Conservation (phyloP, 2,113 vertebrate genomes). For the Bombycilla garrulus region DNA sequence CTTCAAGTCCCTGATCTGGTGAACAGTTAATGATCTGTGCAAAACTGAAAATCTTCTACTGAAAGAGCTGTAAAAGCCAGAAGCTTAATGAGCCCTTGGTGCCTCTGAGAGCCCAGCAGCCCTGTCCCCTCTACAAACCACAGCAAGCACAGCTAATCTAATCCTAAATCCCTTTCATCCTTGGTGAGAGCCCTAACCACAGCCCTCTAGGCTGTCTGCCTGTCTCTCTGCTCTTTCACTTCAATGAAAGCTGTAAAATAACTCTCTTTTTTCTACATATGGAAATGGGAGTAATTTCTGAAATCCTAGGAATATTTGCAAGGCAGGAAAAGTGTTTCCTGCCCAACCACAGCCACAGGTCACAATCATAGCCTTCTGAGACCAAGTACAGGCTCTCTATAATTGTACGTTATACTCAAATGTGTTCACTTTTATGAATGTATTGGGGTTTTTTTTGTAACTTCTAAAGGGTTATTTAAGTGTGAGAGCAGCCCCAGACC, state of each 20-base stretch:
- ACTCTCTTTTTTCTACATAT: slow-evolving; percentile 30
- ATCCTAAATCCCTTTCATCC: slow-evolving; percentile 18
- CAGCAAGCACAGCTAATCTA: slow-evolving; percentile 16
- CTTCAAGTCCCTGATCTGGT: neutral
- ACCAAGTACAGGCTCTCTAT: neutral
- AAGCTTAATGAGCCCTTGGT: neutral
- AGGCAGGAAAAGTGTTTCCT: neutral
- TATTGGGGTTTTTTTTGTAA: neutral
- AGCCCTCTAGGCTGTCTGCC: slow-evolving; percentile 21
- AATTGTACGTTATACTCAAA: neutral
- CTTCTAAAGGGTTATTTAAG: slow-evolving; percentile 3
- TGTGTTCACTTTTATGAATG: neutral
- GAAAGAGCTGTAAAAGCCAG: neutral
- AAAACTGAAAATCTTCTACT: neutral
- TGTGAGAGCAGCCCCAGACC: neutral
- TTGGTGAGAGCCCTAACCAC: neutral
- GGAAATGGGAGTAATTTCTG: slow-evolving; percentile 31
- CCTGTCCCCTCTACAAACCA: slow-evolving; percentile 10
- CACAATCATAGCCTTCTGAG: neutral
- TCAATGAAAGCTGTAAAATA: slow-evolving; percentile 13
- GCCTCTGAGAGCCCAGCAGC: neutral
- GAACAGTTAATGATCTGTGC: neutral
- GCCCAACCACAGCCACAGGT: neutral
- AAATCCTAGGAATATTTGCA: slow-evolving; percentile 44
- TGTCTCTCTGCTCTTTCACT: neutral